Evolutionary conservation across 1,140 invertebrate genomes (phyloP).

Genomic region (Augochlora pura): DNA sequence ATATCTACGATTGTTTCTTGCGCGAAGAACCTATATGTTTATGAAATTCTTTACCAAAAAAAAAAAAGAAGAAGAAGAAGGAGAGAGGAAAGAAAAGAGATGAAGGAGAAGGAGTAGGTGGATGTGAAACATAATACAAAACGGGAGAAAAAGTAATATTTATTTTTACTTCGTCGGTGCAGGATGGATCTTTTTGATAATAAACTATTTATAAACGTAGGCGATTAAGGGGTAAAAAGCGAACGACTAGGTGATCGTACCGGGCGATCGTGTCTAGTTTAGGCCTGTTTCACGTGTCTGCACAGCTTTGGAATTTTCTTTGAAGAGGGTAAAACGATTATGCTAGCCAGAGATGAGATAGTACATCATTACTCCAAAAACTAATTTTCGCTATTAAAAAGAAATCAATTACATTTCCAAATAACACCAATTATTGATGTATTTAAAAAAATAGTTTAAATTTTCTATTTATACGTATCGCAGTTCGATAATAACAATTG

Average conservation of each 20-base stretch:
- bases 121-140: background rate
- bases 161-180: conserved; percentile 57
- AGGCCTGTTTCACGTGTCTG: conserved; percentile 26
- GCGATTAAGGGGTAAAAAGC: conserved; percentile 8
- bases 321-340: background rate
- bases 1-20: conserved; percentile 25
- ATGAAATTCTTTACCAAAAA: conserved; percentile 55
- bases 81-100: no score
- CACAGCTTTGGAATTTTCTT: conserved; percentile 42
- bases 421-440: no score
- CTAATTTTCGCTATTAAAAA: no score
- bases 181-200: conserved; percentile 46
- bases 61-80: no score
- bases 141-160: conserved; percentile 46
- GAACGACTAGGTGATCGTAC: background rate
- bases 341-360: no score
- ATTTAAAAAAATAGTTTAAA: no score
- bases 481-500: no score
- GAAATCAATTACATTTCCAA: no score
- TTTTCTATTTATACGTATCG: no score
- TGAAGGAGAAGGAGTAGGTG: no score
- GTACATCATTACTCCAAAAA: no score
- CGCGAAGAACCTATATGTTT: conserved; percentile 39
- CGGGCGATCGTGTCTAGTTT: conserved; percentile 7
- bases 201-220: conserved; percentile 51